Evolutionary conservation across 2,888 invertebrate species (phyloP).

Genomic region (Scaptodrosophila latifasciaeformis): DNA sequence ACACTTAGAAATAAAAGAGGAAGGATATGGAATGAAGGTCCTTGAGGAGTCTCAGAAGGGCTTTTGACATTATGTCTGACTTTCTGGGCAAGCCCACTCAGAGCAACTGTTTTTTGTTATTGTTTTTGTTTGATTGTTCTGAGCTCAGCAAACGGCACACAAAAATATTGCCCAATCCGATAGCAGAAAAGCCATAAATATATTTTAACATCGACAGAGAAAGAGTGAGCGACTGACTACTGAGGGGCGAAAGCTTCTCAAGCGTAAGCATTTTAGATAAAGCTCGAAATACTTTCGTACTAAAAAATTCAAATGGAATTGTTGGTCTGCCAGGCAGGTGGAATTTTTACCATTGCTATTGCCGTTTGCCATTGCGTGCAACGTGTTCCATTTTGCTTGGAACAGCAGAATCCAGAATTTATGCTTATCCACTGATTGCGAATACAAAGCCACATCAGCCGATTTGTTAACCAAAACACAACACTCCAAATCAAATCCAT

Average conservation of each 20-base stretch:
- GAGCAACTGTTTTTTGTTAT: conserved; percentile 3
- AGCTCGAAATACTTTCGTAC: conserved; percentile 22
- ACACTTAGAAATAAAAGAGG: too few species aligned
- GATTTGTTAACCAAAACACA: conserved; percentile 67
- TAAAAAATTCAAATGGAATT: too few species aligned
- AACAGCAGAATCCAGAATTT: conserved; percentile 53
- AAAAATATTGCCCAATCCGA: conserved; percentile 27
- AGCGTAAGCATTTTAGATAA: conserved; percentile 74
- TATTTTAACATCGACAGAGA: too few species aligned
- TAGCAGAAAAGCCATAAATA: conserved; percentile 52
- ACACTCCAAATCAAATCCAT: conserved; percentile 17
- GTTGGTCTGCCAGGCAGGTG: not conserved
- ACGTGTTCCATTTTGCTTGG: conserved; percentile 53
- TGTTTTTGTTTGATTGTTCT: conserved; percentile 23
- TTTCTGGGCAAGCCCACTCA: conserved; percentile 25
- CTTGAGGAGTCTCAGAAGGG: conserved; percentile 39
- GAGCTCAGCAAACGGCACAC: conserved; percentile 19
- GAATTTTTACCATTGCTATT: not conserved
- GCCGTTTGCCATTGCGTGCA: not conserved
- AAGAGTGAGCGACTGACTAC: too few species aligned
- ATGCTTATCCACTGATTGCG: conserved; percentile 51
- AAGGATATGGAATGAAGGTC: not conserved
- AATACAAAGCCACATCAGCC: conserved; percentile 33
- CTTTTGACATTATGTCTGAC: conserved; percentile 73
- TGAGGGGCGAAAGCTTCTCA: conserved; percentile 52